Conservation (phyloP, 2,797 vertebrate species). For the Sebastes vulpes region DNA sequence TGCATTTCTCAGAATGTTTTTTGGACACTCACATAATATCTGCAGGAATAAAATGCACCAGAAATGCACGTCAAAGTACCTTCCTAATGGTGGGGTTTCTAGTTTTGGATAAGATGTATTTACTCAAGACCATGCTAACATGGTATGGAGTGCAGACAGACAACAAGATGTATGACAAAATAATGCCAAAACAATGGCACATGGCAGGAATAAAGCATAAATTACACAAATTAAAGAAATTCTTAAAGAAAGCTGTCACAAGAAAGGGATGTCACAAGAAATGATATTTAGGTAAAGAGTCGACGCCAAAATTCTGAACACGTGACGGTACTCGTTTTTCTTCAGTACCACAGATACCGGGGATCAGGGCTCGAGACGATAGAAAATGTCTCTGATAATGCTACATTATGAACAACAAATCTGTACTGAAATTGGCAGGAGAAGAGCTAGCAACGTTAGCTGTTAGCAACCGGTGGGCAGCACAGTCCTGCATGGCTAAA, state of each 20-base stretch:
- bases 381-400: no score
- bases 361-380: no score
- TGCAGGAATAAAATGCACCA: neutral
- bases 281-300: no score
- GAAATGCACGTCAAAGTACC: neutral
- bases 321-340: no score
- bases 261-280: no score
- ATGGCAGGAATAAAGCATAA: neutral
- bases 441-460: no score
- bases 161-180: neutral
- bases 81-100: neutral
- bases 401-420: no score
- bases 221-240: neutral
- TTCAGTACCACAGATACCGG: no score
- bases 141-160: neutral
- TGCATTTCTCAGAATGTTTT: neutral
- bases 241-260: neutral
- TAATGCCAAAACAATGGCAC: neutral
- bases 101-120: neutral
- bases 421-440: no score
- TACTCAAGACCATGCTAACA: neutral
- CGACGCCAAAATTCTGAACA: no score
- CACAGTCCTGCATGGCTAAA: no score
- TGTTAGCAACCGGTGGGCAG: no score
- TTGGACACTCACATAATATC: neutral